Percentiles rank a stretch among this genome's conserved stretches.
Evolutionary conservation across 2,888 invertebrate species (phyloP).

Genomic region (Pharmacophagus antenor): DNA sequence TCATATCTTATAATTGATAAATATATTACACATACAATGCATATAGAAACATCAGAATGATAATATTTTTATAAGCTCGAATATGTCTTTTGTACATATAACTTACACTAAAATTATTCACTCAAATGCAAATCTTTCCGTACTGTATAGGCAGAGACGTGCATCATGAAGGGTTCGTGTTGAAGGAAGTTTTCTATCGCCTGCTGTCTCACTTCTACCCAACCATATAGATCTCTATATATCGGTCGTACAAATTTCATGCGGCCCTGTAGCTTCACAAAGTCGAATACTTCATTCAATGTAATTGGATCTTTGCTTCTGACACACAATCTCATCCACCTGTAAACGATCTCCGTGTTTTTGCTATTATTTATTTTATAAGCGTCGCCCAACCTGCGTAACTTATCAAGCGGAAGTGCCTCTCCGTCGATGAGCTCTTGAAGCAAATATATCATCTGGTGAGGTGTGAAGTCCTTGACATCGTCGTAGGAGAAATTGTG

Average conservation of each 20-base stretch:
- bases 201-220: slow-evolving; percentile 85
- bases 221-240: slow-evolving; percentile 90
- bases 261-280: slow-evolving; percentile 91
- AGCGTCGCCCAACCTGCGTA: slow-evolving; percentile 81
- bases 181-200: slow-evolving; percentile 87
- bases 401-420: slow-evolving; percentile 76
- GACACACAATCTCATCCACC: slow-evolving; percentile 90
- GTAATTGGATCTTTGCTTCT: slow-evolving; percentile 85
- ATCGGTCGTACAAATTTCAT: slow-evolving; percentile 96
- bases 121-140: slow-evolving; percentile 87
- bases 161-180: slow-evolving; percentile 90
- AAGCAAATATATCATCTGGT: slow-evolving; percentile 85
- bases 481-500: slow-evolving; percentile 74
- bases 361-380: slow-evolving; percentile 84
- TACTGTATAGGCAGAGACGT: slow-evolving; percentile 86
- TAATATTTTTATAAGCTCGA: slow-evolving; percentile 13
- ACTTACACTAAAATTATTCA: slow-evolving; percentile 36
- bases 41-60: background rate
- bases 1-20: slow-evolving; percentile 19
- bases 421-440: slow-evolving; percentile 81
- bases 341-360: slow-evolving; percentile 90
- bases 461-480: slow-evolving; percentile 76
- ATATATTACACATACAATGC: slow-evolving; percentile 23
- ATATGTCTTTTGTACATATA: slow-evolving; percentile 3
- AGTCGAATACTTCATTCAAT: slow-evolving; percentile 85